These are phyloP conservation scores for Bombus picipes DNA, from an alignment of 1,140 invertebrate species.

Conservation along the genomic window DNA sequence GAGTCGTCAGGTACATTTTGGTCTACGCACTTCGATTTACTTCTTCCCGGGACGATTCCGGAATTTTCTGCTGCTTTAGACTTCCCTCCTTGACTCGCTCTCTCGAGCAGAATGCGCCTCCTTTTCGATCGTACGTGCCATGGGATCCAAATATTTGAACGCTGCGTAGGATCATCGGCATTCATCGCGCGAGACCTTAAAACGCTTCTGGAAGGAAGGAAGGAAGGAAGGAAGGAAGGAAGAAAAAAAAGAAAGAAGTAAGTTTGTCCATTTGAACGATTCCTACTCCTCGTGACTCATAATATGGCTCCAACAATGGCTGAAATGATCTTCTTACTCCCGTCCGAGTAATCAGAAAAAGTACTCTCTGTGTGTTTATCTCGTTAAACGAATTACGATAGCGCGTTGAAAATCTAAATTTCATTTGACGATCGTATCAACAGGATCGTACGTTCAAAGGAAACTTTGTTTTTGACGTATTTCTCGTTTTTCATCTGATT, in stretches of 20 bases:
- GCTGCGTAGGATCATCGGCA: conserved; percentile 29
- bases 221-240: not conserved
- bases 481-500: no score
- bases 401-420: not conserved
- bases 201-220: conserved; percentile 40
- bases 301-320: conserved; percentile 31
- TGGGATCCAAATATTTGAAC: conserved; percentile 30
- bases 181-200: conserved; percentile 24
- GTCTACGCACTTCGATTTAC: conserved; percentile 10
- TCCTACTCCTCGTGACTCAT: conserved; percentile 52
- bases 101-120: not conserved
- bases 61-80: not conserved
- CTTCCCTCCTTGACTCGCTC: not conserved
- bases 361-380: conserved; percentile 47
- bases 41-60: not conserved
- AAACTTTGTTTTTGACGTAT: not conserved
- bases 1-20: no score
- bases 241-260: conserved; percentile 4
- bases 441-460: no score
- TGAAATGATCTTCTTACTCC: conserved; percentile 5
- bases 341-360: conserved; percentile 2
- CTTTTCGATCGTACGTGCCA: conserved; percentile 19
- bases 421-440: no score
- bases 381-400: conserved; percentile 34
- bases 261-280: conserved; percentile 23